A percentile compares a stretch with the other conserved stretches of the same genome.
Conservation (phyloP, 1,140 invertebrate species). For the Anoplophora glabripennis region DNA sequence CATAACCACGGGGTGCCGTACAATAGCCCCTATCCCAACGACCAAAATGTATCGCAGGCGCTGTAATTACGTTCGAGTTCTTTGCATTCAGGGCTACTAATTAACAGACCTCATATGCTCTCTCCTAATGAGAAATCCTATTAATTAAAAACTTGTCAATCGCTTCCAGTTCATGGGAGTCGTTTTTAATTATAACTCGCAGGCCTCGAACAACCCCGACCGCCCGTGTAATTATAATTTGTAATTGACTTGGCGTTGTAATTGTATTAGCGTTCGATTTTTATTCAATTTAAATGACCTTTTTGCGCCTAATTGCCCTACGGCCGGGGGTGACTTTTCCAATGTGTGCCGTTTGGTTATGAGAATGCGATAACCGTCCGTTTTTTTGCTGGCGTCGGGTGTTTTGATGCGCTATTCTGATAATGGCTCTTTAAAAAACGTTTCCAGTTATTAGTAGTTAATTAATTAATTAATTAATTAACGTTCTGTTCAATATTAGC, state of each 20-base stretch:
- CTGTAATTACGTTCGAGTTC: conserved; percentile 19
- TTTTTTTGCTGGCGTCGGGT: too few relatives aligned
- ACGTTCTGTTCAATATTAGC: too few relatives aligned
- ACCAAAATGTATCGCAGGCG: not conserved
- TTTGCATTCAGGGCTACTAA: conserved; percentile 17
- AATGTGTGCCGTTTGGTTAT: conserved; percentile 3
- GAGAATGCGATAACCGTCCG: too few relatives aligned
- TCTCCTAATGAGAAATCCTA: conserved; percentile 23
- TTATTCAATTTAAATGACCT: conserved; percentile 6
- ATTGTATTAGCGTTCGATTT: conserved; percentile 15
- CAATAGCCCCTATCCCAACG: too few relatives aligned
- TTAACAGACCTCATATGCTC: conserved; percentile 27
- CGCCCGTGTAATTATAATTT: conserved; percentile 23
- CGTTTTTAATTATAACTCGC: conserved; percentile 25
- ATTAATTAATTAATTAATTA: too few relatives aligned
- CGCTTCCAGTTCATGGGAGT: conserved; percentile 22
- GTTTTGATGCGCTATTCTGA: too few relatives aligned
- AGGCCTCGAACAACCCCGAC: not conserved
- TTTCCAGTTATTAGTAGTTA: too few relatives aligned
- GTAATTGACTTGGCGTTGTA: conserved; percentile 15
- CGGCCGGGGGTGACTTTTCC: not conserved
- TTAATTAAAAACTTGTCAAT: conserved; percentile 36
- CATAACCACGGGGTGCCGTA: too few relatives aligned
- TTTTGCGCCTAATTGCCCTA: conserved; percentile 3
- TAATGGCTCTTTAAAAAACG: too few relatives aligned